These are phyloP conservation scores for Heptranchias perlo DNA, from an alignment of 2,113 vertebrate species.

Conservation along the genomic window DNA sequence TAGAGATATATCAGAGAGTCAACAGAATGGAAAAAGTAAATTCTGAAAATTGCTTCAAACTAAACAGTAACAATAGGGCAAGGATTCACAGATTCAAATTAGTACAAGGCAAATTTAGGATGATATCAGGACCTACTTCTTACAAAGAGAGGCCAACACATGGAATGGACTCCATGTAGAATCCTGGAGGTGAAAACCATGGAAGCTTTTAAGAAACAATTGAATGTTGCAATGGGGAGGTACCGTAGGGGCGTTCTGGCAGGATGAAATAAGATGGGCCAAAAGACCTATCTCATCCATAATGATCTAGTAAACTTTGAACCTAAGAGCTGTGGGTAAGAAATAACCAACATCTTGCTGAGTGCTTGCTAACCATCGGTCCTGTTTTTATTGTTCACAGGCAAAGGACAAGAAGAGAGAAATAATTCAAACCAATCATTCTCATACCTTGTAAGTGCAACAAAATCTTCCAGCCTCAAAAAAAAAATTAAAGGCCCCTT, in stretches of 20 bases:
- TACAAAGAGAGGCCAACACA: background rate
- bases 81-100: background rate
- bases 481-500: background rate
- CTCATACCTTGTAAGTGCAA: background rate
- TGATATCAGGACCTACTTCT: background rate
- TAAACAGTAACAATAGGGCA: background rate
- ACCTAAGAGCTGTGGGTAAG: background rate
- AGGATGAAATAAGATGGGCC: background rate
- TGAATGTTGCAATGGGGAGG: background rate
- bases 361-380: background rate
- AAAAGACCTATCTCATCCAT: background rate
- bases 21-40: background rate
- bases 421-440: background rate
- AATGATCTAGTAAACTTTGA: background rate
- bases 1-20: background rate
- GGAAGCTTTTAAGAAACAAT: background rate
- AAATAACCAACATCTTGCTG: background rate
- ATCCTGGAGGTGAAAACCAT: background rate
- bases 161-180: background rate
- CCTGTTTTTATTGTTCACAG: conserved; percentile 13
- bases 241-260: too few species aligned
- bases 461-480: background rate
- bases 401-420: background rate
- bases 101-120: background rate
- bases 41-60: background rate